These are phyloP conservation scores for Heliconius ismenius DNA, from an alignment of 2,888 invertebrate species.

Conservation along the genomic window DNA sequence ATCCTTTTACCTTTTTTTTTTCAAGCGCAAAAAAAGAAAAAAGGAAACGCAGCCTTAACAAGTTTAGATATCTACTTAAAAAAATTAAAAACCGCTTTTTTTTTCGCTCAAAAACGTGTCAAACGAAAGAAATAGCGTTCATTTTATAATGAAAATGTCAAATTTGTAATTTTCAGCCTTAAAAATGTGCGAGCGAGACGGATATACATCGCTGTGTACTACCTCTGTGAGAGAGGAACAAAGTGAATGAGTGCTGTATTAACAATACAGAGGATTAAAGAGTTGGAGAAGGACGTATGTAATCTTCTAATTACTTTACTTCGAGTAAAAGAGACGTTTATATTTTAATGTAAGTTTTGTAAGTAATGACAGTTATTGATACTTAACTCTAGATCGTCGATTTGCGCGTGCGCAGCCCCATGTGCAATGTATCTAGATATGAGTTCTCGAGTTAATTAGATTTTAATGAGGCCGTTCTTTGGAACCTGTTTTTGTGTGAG, in stretches of 20 bases:
- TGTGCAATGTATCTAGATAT: constrained; percentile 58
- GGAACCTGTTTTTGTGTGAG: constrained; percentile 45
- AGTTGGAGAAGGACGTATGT: constrained; percentile 75
- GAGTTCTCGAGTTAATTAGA: constrained; percentile 69
- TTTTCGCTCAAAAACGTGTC: constrained; percentile 61
- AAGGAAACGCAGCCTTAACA: constrained; percentile 61
- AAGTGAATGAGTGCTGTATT: constrained; percentile 63
- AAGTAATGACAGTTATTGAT: constrained; percentile 77
- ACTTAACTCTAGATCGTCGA: constrained; percentile 52
- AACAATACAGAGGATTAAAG: constrained; percentile 68
- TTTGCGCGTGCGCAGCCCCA: constrained; percentile 56
- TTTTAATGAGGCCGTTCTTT: constrained; percentile 67
- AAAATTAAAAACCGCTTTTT: constrained; percentile 56
- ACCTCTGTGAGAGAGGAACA: constrained; percentile 72
- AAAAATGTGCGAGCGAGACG: constrained; percentile 60
- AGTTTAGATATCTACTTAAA: constrained; percentile 63
- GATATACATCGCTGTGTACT: constrained; percentile 57
- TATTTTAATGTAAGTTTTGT: constrained; percentile 57
- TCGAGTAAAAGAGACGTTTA: constrained; percentile 77
- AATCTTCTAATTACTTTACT: constrained; percentile 74
- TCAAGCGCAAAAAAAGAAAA: constrained; percentile 53
- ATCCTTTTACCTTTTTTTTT: constrained; percentile 67
- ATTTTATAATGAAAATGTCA: constrained; percentile 55
- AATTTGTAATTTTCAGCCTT: constrained; percentile 58
- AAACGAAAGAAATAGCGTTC: constrained; percentile 59